Conservation (phyloP, 2,113 vertebrate genomes). For the Erinaceus europaeus region DNA sequence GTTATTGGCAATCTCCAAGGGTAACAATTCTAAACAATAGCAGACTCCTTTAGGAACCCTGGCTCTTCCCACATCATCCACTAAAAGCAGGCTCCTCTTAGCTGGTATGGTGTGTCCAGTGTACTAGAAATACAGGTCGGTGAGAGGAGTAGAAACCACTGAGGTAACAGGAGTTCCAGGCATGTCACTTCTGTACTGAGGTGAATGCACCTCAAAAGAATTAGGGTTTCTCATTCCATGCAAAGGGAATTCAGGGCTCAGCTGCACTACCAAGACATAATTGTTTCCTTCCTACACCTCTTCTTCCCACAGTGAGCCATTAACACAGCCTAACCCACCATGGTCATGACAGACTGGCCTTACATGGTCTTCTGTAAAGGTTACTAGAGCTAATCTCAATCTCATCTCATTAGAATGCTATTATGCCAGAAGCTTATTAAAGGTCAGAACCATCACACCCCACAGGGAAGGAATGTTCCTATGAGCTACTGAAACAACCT, state of each 20-base stretch:
- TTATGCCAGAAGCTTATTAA: neutral
- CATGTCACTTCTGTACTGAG: too few relatives aligned
- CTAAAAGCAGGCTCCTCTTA: neutral
- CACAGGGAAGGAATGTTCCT: neutral
- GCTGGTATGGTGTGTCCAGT: too few relatives aligned
- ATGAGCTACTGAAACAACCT: neutral
- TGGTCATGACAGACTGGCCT: neutral
- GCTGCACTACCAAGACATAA: neutral
- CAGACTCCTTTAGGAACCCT: neutral
- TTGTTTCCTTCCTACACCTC: neutral
- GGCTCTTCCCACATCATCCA: neutral
- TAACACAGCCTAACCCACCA: too few relatives aligned
- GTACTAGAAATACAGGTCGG: neutral
- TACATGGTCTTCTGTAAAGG: neutral
- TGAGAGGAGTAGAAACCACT: neutral
- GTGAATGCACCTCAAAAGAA: neutral
- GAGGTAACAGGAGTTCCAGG: neutral
- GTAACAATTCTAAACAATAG: neutral
- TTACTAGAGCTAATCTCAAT: neutral
- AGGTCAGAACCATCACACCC: neutral
- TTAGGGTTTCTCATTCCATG: too few relatives aligned
- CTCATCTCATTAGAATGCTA: neutral
- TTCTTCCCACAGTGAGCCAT: too few relatives aligned
- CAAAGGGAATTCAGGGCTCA: neutral
- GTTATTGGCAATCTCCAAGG: rapidly evolving